Evolutionary conservation across 2,888 invertebrate species (phyloP), one percentile per base, ranked within the genome.

Genomic region (Aphodius granarius): DNA sequence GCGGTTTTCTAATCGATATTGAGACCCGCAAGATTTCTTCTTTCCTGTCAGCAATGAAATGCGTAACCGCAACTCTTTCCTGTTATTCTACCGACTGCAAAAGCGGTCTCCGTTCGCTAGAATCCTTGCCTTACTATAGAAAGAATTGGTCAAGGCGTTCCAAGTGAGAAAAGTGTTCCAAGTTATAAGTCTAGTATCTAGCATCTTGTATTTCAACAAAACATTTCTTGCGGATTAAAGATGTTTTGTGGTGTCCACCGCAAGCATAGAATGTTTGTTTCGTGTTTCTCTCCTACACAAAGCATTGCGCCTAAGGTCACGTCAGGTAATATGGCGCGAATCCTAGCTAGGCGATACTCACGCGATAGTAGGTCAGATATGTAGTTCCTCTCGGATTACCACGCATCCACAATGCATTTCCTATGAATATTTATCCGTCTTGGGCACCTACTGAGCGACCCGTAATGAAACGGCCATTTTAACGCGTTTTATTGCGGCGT

Each of bases 261-360:
- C 9, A 65, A 66, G 20, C 6, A 66, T 9, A 15, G 68, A 68
- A 68, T 21, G 20, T 9, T 21, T 21, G 22, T 22, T 2, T 17
- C 65, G 19, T 19, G 65, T 65, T 68, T 68, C 68, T 68, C 68
- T 68, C 68, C 68, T 68, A 68, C 68, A 68, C 68, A 20, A 68
- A 68, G 68, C 68, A n/a, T 20, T 68, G 68, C 20, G 68, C 68
- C 68, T 68, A 68, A 68, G 68, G 68, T 68, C 68, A 68, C 20
- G 68, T 20, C 19, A 20, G 65, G 20, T 21, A 68, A 43, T 9
- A 9, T 13, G 43, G 13, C 43, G 43, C 43, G 68, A 68, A 68
- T 68, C 20, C 13, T 18, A 16, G n/a, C n/a, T n/a, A n/a, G n/a
- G n/a, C n/a, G n/a, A n/a, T n/a, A n/a, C n/a, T n/a, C n/a, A n/a